Conservation (phyloP, 2,888 invertebrate species). For the Dromius quadrimaculatus region DNA sequence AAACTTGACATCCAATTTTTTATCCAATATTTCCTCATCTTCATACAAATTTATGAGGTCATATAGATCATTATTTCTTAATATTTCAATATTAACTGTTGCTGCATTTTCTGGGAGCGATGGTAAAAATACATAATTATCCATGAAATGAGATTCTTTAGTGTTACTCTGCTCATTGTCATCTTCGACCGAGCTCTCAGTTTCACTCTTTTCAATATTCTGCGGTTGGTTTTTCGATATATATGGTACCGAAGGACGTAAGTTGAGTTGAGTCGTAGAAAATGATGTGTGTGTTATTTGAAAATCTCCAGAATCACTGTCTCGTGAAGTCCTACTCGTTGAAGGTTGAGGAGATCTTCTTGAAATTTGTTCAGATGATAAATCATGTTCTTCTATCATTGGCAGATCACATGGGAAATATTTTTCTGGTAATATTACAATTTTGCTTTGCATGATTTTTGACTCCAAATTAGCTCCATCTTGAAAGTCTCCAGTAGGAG, state of each 20-base stretch:
- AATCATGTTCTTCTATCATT: background rate
- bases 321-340: background rate
- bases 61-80: constrained; percentile 2
- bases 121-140: constrained; percentile 5
- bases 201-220: background rate
- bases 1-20: constrained; percentile 25
- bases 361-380: background rate
- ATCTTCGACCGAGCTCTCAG: background rate
- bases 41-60: constrained; percentile 13
- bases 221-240: background rate
- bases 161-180: background rate
- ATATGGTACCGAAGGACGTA: background rate
- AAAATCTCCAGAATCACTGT: background rate
- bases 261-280: too few relatives aligned
- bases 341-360: background rate
- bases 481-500: background rate
- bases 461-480: background rate
- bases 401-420: background rate
- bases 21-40: background rate
- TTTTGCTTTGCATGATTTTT: background rate
- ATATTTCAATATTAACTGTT: background rate
- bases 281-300: too few relatives aligned
- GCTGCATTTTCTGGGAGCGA: constrained; percentile 3
- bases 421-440: background rate
- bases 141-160: background rate